Percentiles rank a stretch among this genome's conserved stretches.
phyloP scores from a whole-genome alignment of 2,113 vertebrate species.

The Struthidea cinerea region DNA sequence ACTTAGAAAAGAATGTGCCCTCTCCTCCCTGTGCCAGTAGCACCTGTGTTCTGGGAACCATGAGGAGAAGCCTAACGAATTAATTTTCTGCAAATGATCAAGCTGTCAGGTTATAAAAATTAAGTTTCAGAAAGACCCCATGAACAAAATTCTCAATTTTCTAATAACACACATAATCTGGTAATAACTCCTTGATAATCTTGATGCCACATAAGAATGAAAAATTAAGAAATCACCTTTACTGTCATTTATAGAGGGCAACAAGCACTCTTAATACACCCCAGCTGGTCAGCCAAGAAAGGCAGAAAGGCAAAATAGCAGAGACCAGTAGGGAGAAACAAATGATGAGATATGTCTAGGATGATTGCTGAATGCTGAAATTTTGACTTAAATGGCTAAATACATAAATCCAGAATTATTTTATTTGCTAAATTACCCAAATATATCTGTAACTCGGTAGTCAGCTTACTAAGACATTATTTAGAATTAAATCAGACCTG shows the following conservation, averaged over 20 bases:
- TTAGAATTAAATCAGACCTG: background rate
- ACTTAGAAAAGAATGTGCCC: background rate
- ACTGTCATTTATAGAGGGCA: background rate
- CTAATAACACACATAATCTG: background rate
- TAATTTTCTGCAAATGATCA: background rate
- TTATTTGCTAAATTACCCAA: background rate
- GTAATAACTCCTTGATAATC: background rate
- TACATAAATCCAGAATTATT: background rate
- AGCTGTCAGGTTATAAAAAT: background rate
- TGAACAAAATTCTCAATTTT: background rate
- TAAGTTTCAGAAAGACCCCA: background rate
- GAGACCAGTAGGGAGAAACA: background rate
- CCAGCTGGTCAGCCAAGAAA: background rate
- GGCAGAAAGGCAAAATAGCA: background rate
- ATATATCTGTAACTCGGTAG: background rate
- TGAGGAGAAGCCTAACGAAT: background rate
- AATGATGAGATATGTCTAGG: background rate
- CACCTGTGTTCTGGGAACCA: background rate
- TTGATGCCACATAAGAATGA: background rate
- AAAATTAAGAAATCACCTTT: background rate
- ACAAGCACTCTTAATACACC: background rate
- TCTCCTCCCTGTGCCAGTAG: background rate
- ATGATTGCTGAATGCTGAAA: background rate
- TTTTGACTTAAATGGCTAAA: background rate
- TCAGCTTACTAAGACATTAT: background rate